These are phyloP conservation scores for Oreamnos americanus DNA, from an alignment of 2,113 vertebrate species.

Conservation along the genomic window DNA sequence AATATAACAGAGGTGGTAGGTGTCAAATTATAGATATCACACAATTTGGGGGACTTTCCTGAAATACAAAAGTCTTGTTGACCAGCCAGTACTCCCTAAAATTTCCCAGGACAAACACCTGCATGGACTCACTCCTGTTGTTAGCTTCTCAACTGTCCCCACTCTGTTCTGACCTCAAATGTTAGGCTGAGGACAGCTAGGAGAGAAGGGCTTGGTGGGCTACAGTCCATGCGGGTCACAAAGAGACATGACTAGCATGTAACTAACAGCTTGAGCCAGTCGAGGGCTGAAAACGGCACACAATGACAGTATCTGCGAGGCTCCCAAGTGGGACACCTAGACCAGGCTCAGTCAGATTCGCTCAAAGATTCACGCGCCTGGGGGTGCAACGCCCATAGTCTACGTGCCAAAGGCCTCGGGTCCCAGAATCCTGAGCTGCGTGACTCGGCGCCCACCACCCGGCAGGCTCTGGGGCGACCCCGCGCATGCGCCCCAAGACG, in stretches of 20 bases:
- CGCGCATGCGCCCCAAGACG: neutral
- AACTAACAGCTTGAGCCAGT: neutral
- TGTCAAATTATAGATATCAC: neutral
- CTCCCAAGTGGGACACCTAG: neutral
- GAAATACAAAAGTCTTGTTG: neutral
- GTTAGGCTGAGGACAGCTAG: neutral
- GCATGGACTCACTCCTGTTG: too few relatives aligned
- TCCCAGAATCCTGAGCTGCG: neutral
- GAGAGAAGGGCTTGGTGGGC: neutral
- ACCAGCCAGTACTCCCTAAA: neutral
- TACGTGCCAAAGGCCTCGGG: fast-evolving
- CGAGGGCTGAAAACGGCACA: neutral
- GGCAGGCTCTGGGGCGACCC: neutral
- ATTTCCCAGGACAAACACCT: neutral
- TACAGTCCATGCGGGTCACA: neutral
- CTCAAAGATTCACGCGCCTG: fast-evolving
- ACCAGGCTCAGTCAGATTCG: fast-evolving
- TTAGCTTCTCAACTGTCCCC: fast-evolving
- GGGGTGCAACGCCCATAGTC: fast-evolving
- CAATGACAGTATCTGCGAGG: fast-evolving
- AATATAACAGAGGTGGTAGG: neutral
- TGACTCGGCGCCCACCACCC: fast-evolving
- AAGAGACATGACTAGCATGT: neutral
- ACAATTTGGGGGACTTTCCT: neutral
- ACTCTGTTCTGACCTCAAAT: neutral